Percentiles rank a stretch among this genome's conserved stretches.
These are phyloP conservation scores for Phalacrocorax pelagicus DNA, from an alignment of 2,113 vertebrate species.

Conservation along the genomic window DNA sequence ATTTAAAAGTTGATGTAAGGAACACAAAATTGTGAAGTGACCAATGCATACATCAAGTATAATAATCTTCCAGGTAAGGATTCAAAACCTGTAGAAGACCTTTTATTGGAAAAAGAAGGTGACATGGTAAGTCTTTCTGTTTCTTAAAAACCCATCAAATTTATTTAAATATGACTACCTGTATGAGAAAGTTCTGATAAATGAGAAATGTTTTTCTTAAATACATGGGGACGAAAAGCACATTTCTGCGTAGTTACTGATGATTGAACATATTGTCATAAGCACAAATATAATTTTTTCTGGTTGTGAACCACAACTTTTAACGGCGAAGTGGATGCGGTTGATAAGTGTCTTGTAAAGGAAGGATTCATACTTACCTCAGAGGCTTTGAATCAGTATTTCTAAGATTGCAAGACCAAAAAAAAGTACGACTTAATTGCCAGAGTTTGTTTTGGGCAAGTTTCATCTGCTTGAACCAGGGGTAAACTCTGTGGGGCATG, in stretches of 20 bases:
- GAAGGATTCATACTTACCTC: not conserved
- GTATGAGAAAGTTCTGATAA: not conserved
- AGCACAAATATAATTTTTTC: not conserved
- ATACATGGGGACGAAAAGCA: not conserved
- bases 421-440: not conserved
- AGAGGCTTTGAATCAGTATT: not conserved
- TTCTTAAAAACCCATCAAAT: not conserved
- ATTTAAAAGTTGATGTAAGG: not conserved
- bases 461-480: not conserved
- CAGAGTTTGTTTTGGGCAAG: not conserved
- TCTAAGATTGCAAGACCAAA: not conserved
- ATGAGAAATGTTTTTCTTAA: not conserved
- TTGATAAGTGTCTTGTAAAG: not conserved
- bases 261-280: not conserved
- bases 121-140: conserved; percentile 57
- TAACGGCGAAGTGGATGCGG: not conserved
- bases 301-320: not conserved
- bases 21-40: not conserved
- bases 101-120: conserved; percentile 74
- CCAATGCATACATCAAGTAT: not conserved
- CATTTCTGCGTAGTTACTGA: not conserved
- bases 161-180: not conserved
- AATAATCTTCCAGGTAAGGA: conserved; percentile 72
- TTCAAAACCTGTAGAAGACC: conserved; percentile 44
- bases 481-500: not conserved